Percentiles rank a stretch among this genome's conserved stretches.
Conservation (phyloP, 2,888 invertebrate species). For the Macropis europaea region DNA sequence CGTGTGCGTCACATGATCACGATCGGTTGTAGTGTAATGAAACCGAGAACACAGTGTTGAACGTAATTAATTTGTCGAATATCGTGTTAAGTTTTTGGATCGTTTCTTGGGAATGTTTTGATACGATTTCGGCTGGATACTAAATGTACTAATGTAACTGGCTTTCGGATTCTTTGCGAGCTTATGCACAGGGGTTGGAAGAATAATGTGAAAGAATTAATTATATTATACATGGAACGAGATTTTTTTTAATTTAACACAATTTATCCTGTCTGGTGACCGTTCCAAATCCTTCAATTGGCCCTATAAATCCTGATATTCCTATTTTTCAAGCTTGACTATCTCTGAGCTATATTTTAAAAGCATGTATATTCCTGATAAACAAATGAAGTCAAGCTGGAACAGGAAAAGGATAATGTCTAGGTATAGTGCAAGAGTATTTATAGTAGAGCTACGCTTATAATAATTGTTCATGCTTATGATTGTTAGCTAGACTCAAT, state of each 20-base stretch:
- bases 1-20: too few species aligned
- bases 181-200: slow-evolving; percentile 23
- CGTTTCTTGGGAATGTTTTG: neutral
- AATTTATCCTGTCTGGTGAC: slow-evolving; percentile 17
- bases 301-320: slow-evolving; percentile 19
- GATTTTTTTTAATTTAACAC: slow-evolving; percentile 14
- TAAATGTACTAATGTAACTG: slow-evolving; percentile 9
- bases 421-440: neutral
- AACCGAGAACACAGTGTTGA: too few species aligned
- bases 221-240: slow-evolving; percentile 11
- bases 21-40: too few species aligned
- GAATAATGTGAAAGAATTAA: slow-evolving; percentile 25
- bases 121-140: slow-evolving; percentile 3
- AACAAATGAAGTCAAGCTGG: slow-evolving; percentile 9
- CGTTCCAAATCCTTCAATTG: slow-evolving; percentile 2
- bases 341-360: slow-evolving; percentile 34
- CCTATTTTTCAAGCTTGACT: slow-evolving; percentile 40
- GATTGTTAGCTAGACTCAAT: slow-evolving; percentile 13
- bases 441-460: slow-evolving; percentile 43
- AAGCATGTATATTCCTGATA: slow-evolving; percentile 59
- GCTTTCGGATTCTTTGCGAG: slow-evolving; percentile 6
- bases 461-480: slow-evolving; percentile 33
- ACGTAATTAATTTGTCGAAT: too few species aligned
- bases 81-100: neutral
- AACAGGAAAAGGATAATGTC: slow-evolving; percentile 5